Evolutionary conservation across 2,797 vertebrate species (phyloP).

Genomic region (Lagocephalus sceleratus): DNA sequence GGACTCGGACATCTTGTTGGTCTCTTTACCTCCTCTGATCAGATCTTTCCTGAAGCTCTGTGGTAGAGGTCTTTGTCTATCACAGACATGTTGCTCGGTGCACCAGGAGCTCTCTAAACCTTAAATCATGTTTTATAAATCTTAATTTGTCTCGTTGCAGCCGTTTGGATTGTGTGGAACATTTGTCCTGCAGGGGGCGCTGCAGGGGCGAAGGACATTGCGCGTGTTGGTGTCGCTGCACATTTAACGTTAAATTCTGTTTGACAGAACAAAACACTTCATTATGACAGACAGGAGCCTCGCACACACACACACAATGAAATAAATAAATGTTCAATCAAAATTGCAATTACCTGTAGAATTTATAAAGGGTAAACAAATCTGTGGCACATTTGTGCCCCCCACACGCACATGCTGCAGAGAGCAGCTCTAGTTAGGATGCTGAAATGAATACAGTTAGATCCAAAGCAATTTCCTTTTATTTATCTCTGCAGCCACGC

Average conservation of each 20-base stretch:
- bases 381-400: conserved; percentile 73
- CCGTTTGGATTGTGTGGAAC: too few species aligned
- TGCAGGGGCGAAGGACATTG: not conserved
- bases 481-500: conserved; percentile 99
- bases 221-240: not conserved
- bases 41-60: too few species aligned
- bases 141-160: too few species aligned
- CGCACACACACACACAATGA: conserved; percentile 12
- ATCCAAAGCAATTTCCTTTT: conserved; percentile 99
- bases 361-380: conserved; percentile 98
- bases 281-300: conserved; percentile 84
- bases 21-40: too few species aligned
- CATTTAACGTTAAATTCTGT: conserved; percentile 46
- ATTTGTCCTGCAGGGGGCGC: conserved; percentile 5
- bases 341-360: conserved; percentile 99
- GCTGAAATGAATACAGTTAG: conserved; percentile 99
- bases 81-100: not conserved
- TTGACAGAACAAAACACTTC: conserved; percentile 92
- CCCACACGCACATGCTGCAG: conserved; percentile 8
- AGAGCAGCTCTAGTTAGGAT: conserved; percentile 87
- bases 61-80: not conserved
- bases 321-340: conserved; percentile 99
- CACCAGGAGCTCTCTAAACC: too few species aligned
- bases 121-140: too few species aligned
- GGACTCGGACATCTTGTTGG: too few species aligned